A percentile compares a stretch with the other conserved stretches of the same genome.
Evolutionary conservation across 2,113 vertebrate species (phyloP).

Genomic region (Clarias batrachus): DNA sequence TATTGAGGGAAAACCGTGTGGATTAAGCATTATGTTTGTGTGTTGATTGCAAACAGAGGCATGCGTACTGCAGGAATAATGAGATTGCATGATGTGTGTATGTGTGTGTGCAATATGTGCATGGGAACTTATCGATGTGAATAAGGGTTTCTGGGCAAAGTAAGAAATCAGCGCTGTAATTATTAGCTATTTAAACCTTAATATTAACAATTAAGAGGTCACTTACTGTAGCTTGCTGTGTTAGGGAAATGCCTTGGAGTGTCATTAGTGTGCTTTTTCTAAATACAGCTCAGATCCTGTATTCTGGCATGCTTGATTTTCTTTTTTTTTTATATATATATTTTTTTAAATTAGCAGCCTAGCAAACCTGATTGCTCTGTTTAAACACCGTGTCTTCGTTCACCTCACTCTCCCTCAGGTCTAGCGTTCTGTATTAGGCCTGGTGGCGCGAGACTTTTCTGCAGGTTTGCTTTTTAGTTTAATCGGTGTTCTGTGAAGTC

Average conservation of each 20-base stretch:
- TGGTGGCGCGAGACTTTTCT: too few species aligned
- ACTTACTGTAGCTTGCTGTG: neutral
- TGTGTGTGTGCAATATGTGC: neutral
- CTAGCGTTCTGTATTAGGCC: too few species aligned
- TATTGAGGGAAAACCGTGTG: conserved; percentile 5
- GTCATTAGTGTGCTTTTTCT: neutral
- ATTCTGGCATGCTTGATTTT: too few species aligned
- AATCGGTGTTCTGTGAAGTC: too few species aligned
- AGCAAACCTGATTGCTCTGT: too few species aligned
- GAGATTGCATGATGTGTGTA: neutral
- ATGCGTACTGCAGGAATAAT: neutral
- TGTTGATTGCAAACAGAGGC: neutral
- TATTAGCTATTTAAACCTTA: neutral
- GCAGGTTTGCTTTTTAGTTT: too few species aligned
- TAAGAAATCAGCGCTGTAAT: neutral
- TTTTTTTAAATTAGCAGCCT: too few species aligned
- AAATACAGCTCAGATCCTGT: too few species aligned
- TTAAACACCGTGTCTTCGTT: too few species aligned
- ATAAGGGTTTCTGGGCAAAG: neutral
- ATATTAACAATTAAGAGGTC: neutral
- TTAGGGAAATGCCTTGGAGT: neutral
- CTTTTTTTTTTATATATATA: too few species aligned
- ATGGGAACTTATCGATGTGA: neutral
- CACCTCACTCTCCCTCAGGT: too few species aligned
- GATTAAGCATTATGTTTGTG: conserved; percentile 11